Percentiles rank a stretch among this genome's conserved stretches.
These are phyloP conservation scores for Lamellibrachia satsuma DNA, from an alignment of 2,888 invertebrate species.

Conservation along the genomic window DNA sequence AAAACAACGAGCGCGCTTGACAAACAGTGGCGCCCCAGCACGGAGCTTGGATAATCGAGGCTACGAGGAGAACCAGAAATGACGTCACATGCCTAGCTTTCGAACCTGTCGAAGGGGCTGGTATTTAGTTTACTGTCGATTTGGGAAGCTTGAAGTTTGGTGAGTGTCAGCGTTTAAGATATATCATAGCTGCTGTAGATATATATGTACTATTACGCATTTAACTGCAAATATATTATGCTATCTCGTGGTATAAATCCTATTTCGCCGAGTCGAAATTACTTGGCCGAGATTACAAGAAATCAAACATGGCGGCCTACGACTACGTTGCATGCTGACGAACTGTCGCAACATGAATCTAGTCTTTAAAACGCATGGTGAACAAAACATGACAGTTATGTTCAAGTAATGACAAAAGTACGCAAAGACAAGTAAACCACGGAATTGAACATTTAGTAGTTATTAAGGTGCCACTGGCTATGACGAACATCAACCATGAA, in stretches of 20 bases:
- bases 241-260: background rate
- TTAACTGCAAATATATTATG: background rate
- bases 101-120: background rate
- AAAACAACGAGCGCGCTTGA: too few relatives aligned
- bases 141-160: background rate
- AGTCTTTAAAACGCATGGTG: background rate
- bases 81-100: background rate
- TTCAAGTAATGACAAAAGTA: background rate
- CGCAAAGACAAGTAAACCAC: background rate
- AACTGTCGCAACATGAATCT: too few relatives aligned
- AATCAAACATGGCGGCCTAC: background rate
- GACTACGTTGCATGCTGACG: background rate
- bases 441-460: background rate
- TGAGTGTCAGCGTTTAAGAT: background rate
- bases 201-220: background rate
- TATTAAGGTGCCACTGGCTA: background rate
- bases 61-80: background rate
- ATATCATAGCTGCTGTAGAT: background rate
- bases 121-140: background rate
- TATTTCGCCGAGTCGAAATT: background rate
- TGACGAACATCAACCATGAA: background rate
- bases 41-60: too few relatives aligned
- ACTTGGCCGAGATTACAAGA: background rate
- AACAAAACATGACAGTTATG: background rate
- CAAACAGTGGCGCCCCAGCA: too few relatives aligned